Evolutionary conservation across 2,113 vertebrate genomes (phyloP), one percentile per base, ranked within the genome.

Genomic region (Condylura cristata): DNA sequence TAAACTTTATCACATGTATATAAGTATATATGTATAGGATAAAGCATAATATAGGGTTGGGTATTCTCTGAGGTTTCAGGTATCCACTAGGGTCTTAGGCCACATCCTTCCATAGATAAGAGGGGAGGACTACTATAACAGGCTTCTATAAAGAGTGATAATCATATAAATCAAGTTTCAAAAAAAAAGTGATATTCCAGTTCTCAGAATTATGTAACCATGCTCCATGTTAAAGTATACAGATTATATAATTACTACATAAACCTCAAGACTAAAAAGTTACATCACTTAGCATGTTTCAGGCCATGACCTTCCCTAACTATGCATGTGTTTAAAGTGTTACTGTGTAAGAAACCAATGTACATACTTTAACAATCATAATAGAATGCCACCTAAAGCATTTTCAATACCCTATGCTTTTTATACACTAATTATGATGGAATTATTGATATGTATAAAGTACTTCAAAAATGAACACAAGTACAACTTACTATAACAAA

Each of bases 201-300:
- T 84, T 88, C 32, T 82, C 48, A 78, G 66, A 37, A 61, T 89
- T 41, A 82, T 16, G 79, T 44, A 60, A 53, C 16, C n/a, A 81
- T 53, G 37, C 30, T 95, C 91, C 56, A 28, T 53, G 34, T 82
- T 96, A 82, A 83, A 68, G 26, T 86, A 70, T 20, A 92, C 2
- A 86, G 24, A 74, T 26, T 24, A 95, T 11, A 2, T 34, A 78
- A 68, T 66, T 92, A 94, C 8, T 1, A 90, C 16, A 76, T 41
- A 90, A 76, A 28, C n/a, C 53, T 3, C 71, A 87, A 94, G 53
- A 12, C 16, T 60, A 86, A 87, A 82, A 95, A 48, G 37, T 71
- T 87, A 70, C 2, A 76, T 14, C 68, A 58, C 37, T 93, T 74
- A 83, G 63, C 39, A 56, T 66, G 91, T 48, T 81, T 90, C 61